Conservation (phyloP, 2,888 invertebrate genomes). For the Mimumesa dahlbomi region DNA sequence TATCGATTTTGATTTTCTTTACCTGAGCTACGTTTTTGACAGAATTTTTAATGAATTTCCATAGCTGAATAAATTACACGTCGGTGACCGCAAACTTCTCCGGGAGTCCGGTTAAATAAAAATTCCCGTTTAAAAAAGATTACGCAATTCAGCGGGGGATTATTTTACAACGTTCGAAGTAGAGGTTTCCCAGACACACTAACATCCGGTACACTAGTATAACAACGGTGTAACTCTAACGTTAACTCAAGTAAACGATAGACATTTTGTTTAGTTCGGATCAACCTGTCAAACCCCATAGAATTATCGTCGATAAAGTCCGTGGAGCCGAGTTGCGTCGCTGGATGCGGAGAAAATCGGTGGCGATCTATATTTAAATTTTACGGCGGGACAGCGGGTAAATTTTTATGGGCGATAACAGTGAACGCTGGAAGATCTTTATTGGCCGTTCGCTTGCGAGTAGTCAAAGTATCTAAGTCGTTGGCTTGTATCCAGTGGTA, state of each 20-base stretch:
- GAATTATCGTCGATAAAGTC: slow-evolving; percentile 24
- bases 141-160: too few species aligned
- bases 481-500: slow-evolving; percentile 37
- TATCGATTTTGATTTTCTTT: too few species aligned
- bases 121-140: too few species aligned
- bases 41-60: too few species aligned
- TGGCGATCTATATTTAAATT: slow-evolving; percentile 41
- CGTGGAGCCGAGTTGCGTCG: slow-evolving; percentile 9
- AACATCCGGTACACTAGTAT: too few species aligned
- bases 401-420: slow-evolving; percentile 46
- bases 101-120: too few species aligned
- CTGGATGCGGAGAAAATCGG: not conserved
- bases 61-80: too few species aligned
- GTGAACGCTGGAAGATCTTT: slow-evolving; percentile 36
- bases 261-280: not conserved
- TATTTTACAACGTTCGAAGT: too few species aligned
- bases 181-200: too few species aligned
- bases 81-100: too few species aligned
- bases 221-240: too few species aligned
- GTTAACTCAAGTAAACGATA: not conserved
- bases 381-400: slow-evolving; percentile 13
- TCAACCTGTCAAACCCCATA: not conserved
- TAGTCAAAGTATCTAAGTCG: slow-evolving; percentile 12
- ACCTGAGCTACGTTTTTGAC: too few species aligned
- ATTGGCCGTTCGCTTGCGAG: slow-evolving; percentile 38